These are phyloP conservation scores for Melanotaenia pygmaea DNA, from an alignment of 2,797 vertebrate genomes.

Conservation along the genomic window DNA sequence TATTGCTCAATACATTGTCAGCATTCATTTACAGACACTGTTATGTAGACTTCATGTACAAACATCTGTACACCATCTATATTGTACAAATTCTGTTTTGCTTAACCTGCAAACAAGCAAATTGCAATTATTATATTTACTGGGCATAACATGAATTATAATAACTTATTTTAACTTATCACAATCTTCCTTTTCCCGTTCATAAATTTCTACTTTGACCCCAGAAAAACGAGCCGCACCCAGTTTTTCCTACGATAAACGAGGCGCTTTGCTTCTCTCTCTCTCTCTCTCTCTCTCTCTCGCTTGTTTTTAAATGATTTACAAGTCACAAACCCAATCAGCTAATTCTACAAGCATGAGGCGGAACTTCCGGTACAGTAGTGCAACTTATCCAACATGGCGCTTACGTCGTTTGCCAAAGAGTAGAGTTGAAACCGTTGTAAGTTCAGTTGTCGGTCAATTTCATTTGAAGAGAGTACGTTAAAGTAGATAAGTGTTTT, in stretches of 20 bases:
- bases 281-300: not conserved
- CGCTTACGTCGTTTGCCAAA: conserved; percentile 47
- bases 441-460: conserved; percentile 20
- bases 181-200: not conserved
- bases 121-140: not conserved
- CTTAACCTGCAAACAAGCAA: not conserved
- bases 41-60: not conserved
- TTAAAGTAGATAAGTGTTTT: not conserved
- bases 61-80: not conserved
- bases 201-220: conserved; percentile 36
- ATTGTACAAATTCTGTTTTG: not conserved
- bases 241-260: conserved; percentile 31
- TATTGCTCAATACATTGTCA: not conserved
- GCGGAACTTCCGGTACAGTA: conserved; percentile 62
- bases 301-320: conserved; percentile 8
- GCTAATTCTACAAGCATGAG: conserved; percentile 2
- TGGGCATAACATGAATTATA: not conserved
- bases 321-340: conserved; percentile 54
- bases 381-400: conserved; percentile 68
- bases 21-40: not conserved
- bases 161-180: not conserved
- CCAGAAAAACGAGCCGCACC: conserved; percentile 51
- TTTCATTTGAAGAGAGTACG: not conserved
- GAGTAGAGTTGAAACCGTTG: conserved; percentile 31
- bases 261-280: not conserved